Evolutionary conservation across 2,888 invertebrate species (phyloP).

Genomic region (Matsumyia berberina): DNA sequence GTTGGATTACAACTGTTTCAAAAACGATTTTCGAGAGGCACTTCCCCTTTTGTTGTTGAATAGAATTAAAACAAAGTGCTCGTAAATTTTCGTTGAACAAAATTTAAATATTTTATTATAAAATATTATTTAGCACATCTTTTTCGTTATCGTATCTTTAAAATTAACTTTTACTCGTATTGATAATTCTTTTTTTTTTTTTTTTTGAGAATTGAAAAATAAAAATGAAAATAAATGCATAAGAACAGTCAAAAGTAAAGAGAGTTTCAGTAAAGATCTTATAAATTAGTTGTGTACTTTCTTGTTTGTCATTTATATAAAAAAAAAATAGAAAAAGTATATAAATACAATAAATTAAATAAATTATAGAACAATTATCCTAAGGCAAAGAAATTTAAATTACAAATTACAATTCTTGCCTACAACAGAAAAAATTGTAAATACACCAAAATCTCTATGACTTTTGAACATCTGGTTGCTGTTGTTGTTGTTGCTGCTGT

Average conservation of each 20-base stretch:
- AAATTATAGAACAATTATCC: constrained; percentile 61
- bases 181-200: background rate
- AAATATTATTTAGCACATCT: constrained; percentile 63
- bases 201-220: constrained; percentile 22
- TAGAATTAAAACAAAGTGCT: background rate
- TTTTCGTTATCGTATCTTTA: constrained; percentile 6
- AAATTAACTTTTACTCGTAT: background rate
- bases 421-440: constrained; percentile 56
- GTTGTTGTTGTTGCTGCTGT: constrained; percentile 77
- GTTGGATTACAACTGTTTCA: too few relatives aligned
- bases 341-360: constrained; percentile 75
- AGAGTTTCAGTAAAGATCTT: constrained; percentile 2
- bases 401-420: constrained; percentile 63
- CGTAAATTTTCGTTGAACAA: constrained; percentile 26
- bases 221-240: constrained; percentile 31
- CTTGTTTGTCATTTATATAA: background rate
- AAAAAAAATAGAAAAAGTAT: background rate
- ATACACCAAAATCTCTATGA: constrained; percentile 66
- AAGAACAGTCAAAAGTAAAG: background rate
- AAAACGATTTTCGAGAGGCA: too few relatives aligned
- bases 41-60: too few relatives aligned
- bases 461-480: constrained; percentile 71
- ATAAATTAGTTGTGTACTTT: constrained; percentile 8
- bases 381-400: constrained; percentile 57
- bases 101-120: constrained; percentile 71